phyloP scores from a whole-genome alignment of 2,797 vertebrate species.

The Ficedula albicollis region DNA sequence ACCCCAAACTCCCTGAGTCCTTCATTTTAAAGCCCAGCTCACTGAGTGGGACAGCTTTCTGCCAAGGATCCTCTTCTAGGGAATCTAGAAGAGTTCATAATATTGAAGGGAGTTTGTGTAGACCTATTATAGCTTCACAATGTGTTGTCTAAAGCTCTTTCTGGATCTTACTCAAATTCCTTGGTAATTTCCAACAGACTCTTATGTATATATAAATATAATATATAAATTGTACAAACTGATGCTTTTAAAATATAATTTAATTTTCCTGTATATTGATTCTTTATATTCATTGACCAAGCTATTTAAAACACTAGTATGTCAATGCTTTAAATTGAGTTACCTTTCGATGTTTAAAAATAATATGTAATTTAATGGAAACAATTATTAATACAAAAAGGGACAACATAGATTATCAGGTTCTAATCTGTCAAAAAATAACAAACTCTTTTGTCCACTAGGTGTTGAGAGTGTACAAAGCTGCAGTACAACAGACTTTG shows the following conservation, averaged over 20 bases:
- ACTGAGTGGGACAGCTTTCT: background rate
- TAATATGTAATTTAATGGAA: background rate
- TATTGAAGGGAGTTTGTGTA: background rate
- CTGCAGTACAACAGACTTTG: conserved; percentile 91
- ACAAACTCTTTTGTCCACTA: conserved; percentile 48
- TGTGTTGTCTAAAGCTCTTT: background rate
- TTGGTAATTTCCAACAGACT: background rate
- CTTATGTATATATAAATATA: background rate
- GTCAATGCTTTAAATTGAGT: background rate
- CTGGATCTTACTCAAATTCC: background rate
- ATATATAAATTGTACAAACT: background rate
- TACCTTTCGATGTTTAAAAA: background rate
- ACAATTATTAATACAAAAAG: background rate
- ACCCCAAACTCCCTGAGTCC: background rate
- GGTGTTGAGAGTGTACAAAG: conserved; percentile 88
- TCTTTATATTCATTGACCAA: background rate
- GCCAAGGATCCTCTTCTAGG: background rate
- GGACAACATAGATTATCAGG: background rate
- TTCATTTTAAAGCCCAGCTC: background rate
- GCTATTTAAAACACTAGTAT: background rate
- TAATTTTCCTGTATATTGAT: background rate
- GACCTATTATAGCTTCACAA: background rate
- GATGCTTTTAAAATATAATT: background rate
- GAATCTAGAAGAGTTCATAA: background rate
- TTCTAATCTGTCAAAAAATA: background rate